Base-by-base conservation (phyloP, 2,888 invertebrate genomes). In the Geophilus truncorum region DNA sequence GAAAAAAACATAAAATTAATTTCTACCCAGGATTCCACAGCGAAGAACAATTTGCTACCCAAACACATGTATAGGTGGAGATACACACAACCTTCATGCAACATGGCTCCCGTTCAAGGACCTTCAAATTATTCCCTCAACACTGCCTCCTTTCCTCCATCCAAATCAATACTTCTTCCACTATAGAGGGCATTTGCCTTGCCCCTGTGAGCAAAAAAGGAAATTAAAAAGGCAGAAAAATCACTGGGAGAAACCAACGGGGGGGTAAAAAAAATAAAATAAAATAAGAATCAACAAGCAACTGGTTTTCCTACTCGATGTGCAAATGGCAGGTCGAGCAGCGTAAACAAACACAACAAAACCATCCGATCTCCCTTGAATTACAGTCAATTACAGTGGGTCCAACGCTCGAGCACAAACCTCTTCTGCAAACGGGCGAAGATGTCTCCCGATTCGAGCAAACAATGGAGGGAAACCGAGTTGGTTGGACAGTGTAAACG, bases 91-190 rank as follows among this genome's bases (percentile, higher is more conserved):
- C 62, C 62, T 62, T 62, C 62, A 25, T 23, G 62, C 70, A 70
- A 70, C 70, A 70, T 70, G 70, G 70, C 70, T 70, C 70, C 70
- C 70, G 70, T 70, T 70, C 70, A 70, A 70, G 70, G 70, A 70
- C 70, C 70, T 70, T 70, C 28, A 70, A 70, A 70, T 70, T 70
- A 70, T 70, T 70, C 70, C 28, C 23, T 3, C 5, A 70, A 25
- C 70, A 28, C 10, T 25, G 28, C 25, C 15, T 70, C 7, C 10
- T 62, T 23, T 70, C 28, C 25, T 70, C 28, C 70, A 45, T 28
- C 28, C 28, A 70, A 70, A 70, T 70, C 70, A 70, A 70, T 70
- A 70, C 70, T 70, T 5, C 10, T 28, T 70, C 25, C 70, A 28
- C 28, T 28, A 4, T 18, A 70, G 12, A 25, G 28, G 28, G 25